Percentiles rank a stretch among this genome's conserved stretches.
Conservation (phyloP, 2,797 vertebrate species). For the Spondyliosoma cantharus region DNA sequence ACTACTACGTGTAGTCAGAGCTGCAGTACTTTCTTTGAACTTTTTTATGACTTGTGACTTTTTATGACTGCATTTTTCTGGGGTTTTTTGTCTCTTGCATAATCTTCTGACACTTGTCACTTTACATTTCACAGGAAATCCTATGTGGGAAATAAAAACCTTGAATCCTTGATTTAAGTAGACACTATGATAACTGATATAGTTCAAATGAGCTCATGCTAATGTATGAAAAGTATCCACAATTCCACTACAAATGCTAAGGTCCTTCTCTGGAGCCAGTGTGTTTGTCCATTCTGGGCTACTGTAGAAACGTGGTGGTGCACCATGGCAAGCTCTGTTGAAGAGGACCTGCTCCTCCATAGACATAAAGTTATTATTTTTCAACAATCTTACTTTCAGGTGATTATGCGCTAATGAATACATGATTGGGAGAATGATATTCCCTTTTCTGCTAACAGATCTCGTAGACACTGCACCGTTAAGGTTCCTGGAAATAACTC, state of each 20-base stretch:
- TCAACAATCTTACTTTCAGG: no score
- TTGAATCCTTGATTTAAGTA: not conserved
- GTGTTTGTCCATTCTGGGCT: no score
- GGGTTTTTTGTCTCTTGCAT: not conserved
- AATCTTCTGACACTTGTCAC: not conserved
- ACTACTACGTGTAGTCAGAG: not conserved
- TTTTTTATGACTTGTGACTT: not conserved
- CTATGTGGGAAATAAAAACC: not conserved
- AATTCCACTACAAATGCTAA: no score
- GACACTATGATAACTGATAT: not conserved
- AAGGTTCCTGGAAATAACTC: not conserved
- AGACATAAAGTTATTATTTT: no score
- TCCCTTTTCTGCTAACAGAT: no score
- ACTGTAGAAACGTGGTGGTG: no score
- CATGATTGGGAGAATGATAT: no score
- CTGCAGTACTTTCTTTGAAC: not conserved
- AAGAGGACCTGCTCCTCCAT: no score
- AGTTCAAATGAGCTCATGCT: not conserved
- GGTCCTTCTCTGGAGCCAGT: no score
- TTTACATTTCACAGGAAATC: not conserved
- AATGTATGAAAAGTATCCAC: not conserved
- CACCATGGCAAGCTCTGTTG: no score
- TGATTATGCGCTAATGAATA: no score
- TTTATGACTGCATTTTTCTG: not conserved
- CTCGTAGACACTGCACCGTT: not conserved